These are phyloP conservation scores for Panurus biarmicus DNA, from an alignment of 2,113 vertebrate genomes.

Conservation along the genomic window DNA sequence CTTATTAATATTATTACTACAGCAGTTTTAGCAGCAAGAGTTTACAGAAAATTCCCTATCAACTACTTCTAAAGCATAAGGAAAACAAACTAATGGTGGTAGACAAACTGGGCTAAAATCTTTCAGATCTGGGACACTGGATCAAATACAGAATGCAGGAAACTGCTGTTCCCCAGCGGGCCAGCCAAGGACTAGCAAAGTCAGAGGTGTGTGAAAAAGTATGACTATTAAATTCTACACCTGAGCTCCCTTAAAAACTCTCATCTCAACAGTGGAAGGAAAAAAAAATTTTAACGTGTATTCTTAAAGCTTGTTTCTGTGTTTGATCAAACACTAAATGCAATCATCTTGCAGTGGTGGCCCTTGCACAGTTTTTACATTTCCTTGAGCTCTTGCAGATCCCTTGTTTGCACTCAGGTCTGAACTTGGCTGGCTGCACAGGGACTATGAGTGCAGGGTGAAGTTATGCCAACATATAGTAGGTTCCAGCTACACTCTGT, in stretches of 20 bases:
- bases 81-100: neutral
- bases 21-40: neutral
- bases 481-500: neutral
- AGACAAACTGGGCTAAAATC: neutral
- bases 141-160: neutral
- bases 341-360: neutral
- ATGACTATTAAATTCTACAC: neutral
- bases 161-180: neutral
- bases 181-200: neutral
- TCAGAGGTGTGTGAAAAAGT: neutral
- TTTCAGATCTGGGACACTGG: neutral
- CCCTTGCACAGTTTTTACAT: neutral
- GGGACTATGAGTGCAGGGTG: neutral
- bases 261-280: neutral
- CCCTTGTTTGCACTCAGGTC: neutral
- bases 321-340: neutral
- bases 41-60: neutral
- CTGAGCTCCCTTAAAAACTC: neutral
- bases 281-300: fast-evolving
- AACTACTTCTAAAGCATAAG: neutral
- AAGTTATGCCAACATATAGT: neutral
- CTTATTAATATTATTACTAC: neutral
- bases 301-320: neutral
- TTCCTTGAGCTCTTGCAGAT: neutral
- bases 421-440: neutral